Evolutionary conservation across 1,140 invertebrate genomes (phyloP), one percentile per base, ranked within the genome.

Genomic region (Chrysomallon squamiferum): DNA sequence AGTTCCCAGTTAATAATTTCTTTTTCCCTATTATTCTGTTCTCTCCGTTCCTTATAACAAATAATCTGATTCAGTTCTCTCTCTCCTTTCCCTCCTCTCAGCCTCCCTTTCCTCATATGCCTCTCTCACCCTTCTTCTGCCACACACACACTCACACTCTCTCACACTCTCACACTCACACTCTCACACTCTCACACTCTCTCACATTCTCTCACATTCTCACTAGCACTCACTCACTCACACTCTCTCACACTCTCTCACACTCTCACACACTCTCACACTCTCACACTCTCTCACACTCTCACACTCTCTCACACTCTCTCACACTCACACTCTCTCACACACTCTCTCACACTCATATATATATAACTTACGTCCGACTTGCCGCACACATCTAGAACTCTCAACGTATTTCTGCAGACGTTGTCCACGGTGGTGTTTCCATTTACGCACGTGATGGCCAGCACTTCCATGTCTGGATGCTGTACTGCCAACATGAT

Each of bases 391-490:
- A 73, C 66, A 29, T 74, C 43, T 22, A 83, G 72, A 0, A 83
- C 67, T 45, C 77, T 62, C 18, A 83, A 38, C 2, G 74, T 76
- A 60, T 83, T 83, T 15, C 52, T 38, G 56, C 65, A 63, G 13
- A 73, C 74, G 30, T 77, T 61, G 35, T 80, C 73, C 2, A 77
- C 25, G 30, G 57, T 59, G 11, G 68, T 62, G 63, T 83, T 83
- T 18, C 81, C 81, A 63, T 65, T 43, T 5, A 77, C 78, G 64
- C 75, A 78, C 6, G 79, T 83, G 27, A 83, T 74, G 35, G 72
- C 81, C 18, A 83, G 32, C 6, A 81, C 72, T 25, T 84, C 73
- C 18, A 78, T 65, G 27, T 76, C 64, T 3, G 72, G 68, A 6
- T 69, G 35, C 4, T 66, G 62, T 49, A 83, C 43, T 2, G 76